phyloP scores from a whole-genome alignment of 1,140 invertebrate genomes.

The Macrostomum lignano region DNA sequence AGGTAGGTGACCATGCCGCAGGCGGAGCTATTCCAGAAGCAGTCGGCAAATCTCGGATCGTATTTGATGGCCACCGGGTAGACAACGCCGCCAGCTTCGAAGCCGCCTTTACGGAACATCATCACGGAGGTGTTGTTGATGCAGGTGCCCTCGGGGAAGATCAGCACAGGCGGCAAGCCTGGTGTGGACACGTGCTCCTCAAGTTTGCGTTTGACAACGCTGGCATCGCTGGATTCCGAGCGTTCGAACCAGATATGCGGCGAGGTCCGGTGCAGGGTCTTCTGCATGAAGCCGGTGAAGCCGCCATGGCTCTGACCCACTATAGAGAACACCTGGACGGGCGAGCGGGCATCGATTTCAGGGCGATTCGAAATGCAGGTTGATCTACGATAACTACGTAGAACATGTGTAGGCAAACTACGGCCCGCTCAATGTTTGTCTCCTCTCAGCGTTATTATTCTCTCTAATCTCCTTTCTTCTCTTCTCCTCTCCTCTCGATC shows the following conservation, averaged over 20 bases:
- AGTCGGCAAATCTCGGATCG: conserved; percentile 87
- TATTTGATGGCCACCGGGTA: conserved; percentile 87
- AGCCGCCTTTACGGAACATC: conserved; percentile 98
- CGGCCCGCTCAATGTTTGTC: too few species aligned
- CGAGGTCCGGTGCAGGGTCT: conserved; percentile 62
- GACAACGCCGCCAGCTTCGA: conserved; percentile 74
- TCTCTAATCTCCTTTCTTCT: too few species aligned
- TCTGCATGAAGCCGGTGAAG: conserved; percentile 66
- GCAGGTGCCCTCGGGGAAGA: conserved; percentile 93
- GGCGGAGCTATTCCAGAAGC: conserved; percentile 83
- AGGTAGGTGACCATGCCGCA: conserved; percentile 79
- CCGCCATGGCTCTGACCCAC: conserved; percentile 81
- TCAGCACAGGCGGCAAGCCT: conserved; percentile 53
- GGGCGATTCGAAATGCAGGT: too few species aligned
- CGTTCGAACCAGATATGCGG: conserved; percentile 97
- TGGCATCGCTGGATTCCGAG: conserved; percentile 70
- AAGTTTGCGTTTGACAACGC: conserved; percentile 51
- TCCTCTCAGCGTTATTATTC: too few species aligned
- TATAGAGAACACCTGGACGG: too few species aligned
- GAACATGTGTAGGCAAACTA: too few species aligned
- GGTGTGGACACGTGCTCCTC: conserved; percentile 4
- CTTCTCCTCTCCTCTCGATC: too few species aligned
- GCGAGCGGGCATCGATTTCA: too few species aligned
- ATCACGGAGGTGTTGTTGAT: conserved; percentile 98
- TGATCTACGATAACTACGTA: too few species aligned